Percentiles rank a stretch among this genome's conserved stretches.
phyloP scores from a whole-genome alignment of 2,113 vertebrate genomes.

The Pangasianodon gigas region DNA sequence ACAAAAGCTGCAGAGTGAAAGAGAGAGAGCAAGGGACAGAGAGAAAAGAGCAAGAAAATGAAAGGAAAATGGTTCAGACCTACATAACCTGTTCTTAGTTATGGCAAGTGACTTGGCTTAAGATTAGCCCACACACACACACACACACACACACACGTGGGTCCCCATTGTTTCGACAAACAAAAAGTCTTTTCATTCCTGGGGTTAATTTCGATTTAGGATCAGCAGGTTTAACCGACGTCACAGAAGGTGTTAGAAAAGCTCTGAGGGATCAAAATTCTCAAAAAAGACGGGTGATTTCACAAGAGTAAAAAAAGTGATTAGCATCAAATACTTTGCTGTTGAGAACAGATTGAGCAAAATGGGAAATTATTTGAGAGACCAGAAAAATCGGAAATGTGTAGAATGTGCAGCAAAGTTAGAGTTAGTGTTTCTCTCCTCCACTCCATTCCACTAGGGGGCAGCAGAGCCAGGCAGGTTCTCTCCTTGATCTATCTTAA shows the following conservation, averaged over 20 bases:
- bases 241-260: conserved; percentile 39
- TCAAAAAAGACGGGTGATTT: not conserved
- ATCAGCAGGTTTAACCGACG: conserved; percentile 44
- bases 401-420: not conserved
- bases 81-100: conserved; percentile 59
- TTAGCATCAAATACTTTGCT: not conserved
- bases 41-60: conserved; percentile 11
- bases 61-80: conserved; percentile 39
- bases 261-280: conserved; percentile 37
- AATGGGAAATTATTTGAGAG: not conserved
- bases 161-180: conserved; percentile 65
- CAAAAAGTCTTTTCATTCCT: conserved; percentile 63
- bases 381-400: conserved; percentile 19
- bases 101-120: conserved; percentile 67
- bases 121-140: conserved; percentile 51
- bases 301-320: not conserved
- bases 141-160: conserved; percentile 30
- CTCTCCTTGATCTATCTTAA: no score
- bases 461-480: conserved; percentile 29
- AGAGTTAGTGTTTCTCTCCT: conserved; percentile 28
- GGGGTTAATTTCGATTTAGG: conserved; percentile 50
- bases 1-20: not conserved
- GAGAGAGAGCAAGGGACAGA: not conserved
- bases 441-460: conserved; percentile 45
- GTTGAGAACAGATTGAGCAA: conserved; percentile 23